Base-by-base conservation (phyloP, 2,113 vertebrate species). In the Macquaria ambigua region DNA sequence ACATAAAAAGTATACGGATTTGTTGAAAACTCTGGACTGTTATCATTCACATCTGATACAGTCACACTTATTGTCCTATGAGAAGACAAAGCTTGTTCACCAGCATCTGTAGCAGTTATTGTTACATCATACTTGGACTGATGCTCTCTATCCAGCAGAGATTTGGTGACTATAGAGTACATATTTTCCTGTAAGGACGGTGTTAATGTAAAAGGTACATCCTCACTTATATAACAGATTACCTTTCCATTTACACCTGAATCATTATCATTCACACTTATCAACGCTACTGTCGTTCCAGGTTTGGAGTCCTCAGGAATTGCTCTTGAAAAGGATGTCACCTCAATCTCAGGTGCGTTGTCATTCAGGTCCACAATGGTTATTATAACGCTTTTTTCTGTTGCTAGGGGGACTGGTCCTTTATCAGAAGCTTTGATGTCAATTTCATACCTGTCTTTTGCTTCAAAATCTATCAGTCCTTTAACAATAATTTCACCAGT, bases 321-420 rank as follows among this genome's bases (percentile, higher is more conserved):
- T 5, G 83, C 71, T 9, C 62, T 95, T 10, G 93, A 96, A 52
- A 96, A 77, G 0, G 94, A 95, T 0, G 93, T 96, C 21, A 96
- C 72, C 1, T 90, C 90, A 52, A 97, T 88, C 48, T 95, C 92
- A 0, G 96, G 96, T 23, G 52, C 46, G 12, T 96, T 97, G 74
- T 98, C 97, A 62, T 98, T 98, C 41, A 96, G 61, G 70, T 97
- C 96, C 31, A 95, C 0, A 37, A 97, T 73, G 37, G 93, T 90
- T 80, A 96, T 93, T 3, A 92, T 86, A 0, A 95, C 93, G 70
- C 92, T 95, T 79, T 93, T 93, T 39, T 96, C 92, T 2, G 90
- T 90, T 25, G 74, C 85, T 7, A 95, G 2, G 0, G 95, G 93
- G 0, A 1, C 89, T 2, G 0, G 0, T 0, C 95, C 95, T 53